A percentile compares a stretch with the other conserved stretches of the same genome.
phyloP scores from a whole-genome alignment of 1,140 invertebrate species.

The Drosophila miranda region DNA sequence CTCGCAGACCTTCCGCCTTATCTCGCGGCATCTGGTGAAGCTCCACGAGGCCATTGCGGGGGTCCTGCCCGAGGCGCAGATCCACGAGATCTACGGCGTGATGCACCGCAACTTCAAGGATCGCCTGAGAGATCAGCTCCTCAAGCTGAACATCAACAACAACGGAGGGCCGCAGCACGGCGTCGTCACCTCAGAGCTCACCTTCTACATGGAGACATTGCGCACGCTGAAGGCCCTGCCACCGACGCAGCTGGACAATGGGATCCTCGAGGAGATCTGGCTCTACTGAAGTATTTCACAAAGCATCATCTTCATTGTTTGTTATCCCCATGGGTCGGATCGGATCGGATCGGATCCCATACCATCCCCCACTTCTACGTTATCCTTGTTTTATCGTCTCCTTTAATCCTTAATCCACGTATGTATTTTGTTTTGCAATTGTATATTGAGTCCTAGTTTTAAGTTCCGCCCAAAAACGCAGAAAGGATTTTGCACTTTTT shows the following conservation, averaged over 20 bases:
- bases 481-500: conserved; percentile 36
- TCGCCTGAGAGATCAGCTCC: conserved; percentile 91
- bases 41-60: conserved; percentile 94
- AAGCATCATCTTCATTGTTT: conserved; percentile 26
- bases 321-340: conserved; percentile 5
- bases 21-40: conserved; percentile 95
- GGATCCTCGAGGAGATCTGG: conserved; percentile 92
- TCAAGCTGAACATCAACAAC: conserved; percentile 94
- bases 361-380: too few species aligned
- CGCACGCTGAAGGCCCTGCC: conserved; percentile 92
- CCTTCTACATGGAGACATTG: conserved; percentile 97
- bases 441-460: conserved; percentile 29
- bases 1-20: conserved; percentile 94
- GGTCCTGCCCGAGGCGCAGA: conserved; percentile 89
- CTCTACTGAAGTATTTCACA: conserved; percentile 57
- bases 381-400: conserved; percentile 39
- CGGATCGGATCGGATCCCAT: too few species aligned
- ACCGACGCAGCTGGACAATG: conserved; percentile 87
- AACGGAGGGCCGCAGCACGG: conserved; percentile 98
- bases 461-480: conserved; percentile 26
- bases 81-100: conserved; percentile 88
- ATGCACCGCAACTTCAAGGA: conserved; percentile 95
- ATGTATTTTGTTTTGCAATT: conserved; percentile 13
- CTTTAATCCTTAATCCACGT: not conserved
- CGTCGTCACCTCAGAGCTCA: conserved; percentile 96